A percentile compares a stretch with the other conserved stretches of the same genome.
Evolutionary conservation across 2,888 invertebrate species (phyloP).

Genomic region (Dicycla oo): DNA sequence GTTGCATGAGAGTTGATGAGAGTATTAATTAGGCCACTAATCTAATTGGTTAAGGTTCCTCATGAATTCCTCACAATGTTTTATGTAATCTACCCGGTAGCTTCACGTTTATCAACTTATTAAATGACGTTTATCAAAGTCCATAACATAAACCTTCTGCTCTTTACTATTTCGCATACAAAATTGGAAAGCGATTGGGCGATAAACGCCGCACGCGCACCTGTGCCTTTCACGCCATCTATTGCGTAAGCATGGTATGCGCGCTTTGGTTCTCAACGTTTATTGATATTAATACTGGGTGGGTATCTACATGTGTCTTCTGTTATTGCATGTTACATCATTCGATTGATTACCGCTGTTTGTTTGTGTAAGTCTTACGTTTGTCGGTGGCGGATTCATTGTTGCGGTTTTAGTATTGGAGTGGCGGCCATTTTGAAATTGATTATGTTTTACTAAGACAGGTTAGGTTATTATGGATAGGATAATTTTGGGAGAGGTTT

Average conservation of each 20-base stretch:
- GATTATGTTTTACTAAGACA: neutral
- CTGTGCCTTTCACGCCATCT: constrained; percentile 69
- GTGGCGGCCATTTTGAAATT: constrained; percentile 28
- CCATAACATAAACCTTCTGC: constrained; percentile 42
- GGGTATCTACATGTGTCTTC: constrained; percentile 50
- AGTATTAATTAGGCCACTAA: too few relatives aligned
- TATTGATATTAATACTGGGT: constrained; percentile 60
- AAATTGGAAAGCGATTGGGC: constrained; percentile 69
- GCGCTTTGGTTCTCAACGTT: constrained; percentile 57
- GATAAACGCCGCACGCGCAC: constrained; percentile 64
- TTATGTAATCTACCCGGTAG: neutral
- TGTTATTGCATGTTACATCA: constrained; percentile 54
- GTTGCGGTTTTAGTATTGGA: constrained; percentile 1
- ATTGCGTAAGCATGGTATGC: constrained; percentile 62
- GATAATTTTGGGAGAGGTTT: neutral
- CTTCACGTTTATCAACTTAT: neutral
- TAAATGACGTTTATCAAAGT: neutral
- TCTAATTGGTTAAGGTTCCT: too few relatives aligned
- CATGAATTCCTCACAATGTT: neutral
- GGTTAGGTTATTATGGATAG: neutral
- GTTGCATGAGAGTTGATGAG: too few relatives aligned
- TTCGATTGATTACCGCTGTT: constrained; percentile 27
- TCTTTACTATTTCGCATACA: constrained; percentile 24
- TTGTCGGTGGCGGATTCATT: constrained; percentile 2
- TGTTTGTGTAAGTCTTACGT: constrained; percentile 34